Base-by-base conservation (phyloP, 2,113 vertebrate species). In the Phalacrocorax pelagicus region DNA sequence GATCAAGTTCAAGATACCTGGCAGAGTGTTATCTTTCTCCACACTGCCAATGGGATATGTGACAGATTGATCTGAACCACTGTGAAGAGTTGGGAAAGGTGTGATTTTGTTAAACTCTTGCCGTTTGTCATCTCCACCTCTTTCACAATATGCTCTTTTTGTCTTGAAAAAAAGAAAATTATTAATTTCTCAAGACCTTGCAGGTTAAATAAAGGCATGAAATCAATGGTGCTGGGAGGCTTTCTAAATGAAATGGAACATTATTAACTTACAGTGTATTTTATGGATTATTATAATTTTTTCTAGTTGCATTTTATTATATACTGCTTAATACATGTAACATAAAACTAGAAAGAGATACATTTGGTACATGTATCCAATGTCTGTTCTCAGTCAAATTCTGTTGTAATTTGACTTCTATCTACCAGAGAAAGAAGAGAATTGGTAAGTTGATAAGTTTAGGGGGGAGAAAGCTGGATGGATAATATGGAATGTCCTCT, bases 11-110 rank as follows among this genome's bases (percentile, higher is more conserved):
- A 52, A n/a, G 77, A 6, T 27, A 51, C 23, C 34, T 70, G 89
- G 58, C 81, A 49, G 44, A 18, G 30, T 12, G 29, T 42, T 11
- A 4, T 6, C 23, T 75, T 63, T 54, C 13, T 63, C 12, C 44
- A 2, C 11, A 0, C 5, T 75, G 74, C 69, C 72, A 24, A 0
- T 1, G 5, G 23, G 32, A 46, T 10, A 1, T 12, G 49, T 9
- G 59, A 27, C 26, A 26, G 26, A 12, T 52, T 71, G 8, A 24
- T 42, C 34, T 16, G 42, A n/a, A 18, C 27, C 11, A 1, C 67
- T 34, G 13, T 2, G 4, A 40, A 66, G 36, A 21, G 32, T 0
- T 62, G 57, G 44, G 42, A 11, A 52, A 54, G 13, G 21, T 44
- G 30, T 18, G 55, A 29, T 22, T 71, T n/a, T 66, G 11, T 6